Conservation (phyloP, 1,140 invertebrate genomes). For the Drosophila santomea region DNA sequence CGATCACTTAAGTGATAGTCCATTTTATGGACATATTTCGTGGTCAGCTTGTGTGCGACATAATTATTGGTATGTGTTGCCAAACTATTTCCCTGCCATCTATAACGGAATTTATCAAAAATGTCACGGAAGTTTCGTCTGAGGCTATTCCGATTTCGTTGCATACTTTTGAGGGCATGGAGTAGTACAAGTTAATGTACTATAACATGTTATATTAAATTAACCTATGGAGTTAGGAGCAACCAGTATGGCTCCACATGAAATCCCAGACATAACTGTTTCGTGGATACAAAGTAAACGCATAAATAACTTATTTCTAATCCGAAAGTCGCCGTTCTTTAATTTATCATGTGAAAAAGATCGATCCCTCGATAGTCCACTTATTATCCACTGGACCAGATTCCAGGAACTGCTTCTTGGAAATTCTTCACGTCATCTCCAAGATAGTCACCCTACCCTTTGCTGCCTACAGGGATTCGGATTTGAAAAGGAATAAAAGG, state of each 20-base stretch:
- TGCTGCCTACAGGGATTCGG: constrained; percentile 42
- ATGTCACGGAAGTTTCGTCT: constrained; percentile 9
- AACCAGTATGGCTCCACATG: background rate
- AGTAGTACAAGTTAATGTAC: background rate
- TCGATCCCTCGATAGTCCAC: constrained; percentile 38
- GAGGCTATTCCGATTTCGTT: constrained; percentile 27
- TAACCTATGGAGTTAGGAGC: background rate
- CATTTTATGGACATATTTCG: constrained; percentile 77
- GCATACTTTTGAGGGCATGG: constrained; percentile 44
- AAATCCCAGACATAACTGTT: constrained; percentile 1
- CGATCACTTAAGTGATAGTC: constrained; percentile 75
- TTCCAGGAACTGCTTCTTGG: constrained; percentile 20
- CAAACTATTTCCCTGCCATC: constrained; percentile 37
- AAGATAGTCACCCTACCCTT: constrained; percentile 22
- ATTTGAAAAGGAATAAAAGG: constrained; percentile 10
- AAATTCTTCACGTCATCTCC: constrained; percentile 17
- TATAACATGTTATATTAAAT: background rate
- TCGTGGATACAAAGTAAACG: background rate
- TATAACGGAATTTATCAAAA: constrained; percentile 68
- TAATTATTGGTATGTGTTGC: constrained; percentile 72
- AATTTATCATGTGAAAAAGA: constrained; percentile 51
- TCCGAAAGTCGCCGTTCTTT: constrained; percentile 8
- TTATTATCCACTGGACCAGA: constrained; percentile 14
- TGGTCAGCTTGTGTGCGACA: constrained; percentile 69
- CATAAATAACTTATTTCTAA: constrained; percentile 28